A percentile compares a stretch with the other conserved stretches of the same genome.
These are phyloP conservation scores for Helicoverpa armigera DNA, from an alignment of 1,140 invertebrate species.

Conservation along the genomic window DNA sequence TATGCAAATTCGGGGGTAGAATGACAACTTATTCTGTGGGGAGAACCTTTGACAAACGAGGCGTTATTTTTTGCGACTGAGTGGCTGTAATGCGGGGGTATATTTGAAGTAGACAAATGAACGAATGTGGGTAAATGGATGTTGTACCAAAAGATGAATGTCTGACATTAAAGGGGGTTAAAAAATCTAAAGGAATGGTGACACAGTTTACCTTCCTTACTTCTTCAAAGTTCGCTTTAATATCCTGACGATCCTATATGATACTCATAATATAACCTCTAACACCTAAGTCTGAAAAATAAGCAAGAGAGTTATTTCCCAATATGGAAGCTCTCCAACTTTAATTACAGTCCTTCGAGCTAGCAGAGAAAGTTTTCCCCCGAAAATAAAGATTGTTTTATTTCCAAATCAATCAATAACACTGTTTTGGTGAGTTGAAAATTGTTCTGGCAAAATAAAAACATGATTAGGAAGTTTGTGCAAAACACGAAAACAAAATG, in stretches of 20 bases:
- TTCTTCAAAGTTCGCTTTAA: too few species aligned
- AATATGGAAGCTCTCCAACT: too few species aligned
- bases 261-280: too few species aligned
- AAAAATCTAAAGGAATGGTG: neutral
- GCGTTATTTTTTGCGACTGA: constrained; percentile 30
- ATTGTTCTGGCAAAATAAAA: constrained; percentile 15
- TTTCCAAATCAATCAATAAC: constrained; percentile 3
- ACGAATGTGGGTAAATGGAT: neutral
- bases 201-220: too few species aligned
- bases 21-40: constrained; percentile 26
- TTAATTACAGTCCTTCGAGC: too few species aligned
- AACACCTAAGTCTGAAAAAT: too few species aligned
- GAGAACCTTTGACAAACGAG: constrained; percentile 26
- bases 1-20: constrained; percentile 34
- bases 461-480: constrained; percentile 22
- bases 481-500: neutral
- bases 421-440: neutral
- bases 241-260: too few species aligned
- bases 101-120: constrained; percentile 3
- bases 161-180: neutral
- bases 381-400: neutral
- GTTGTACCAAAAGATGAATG: neutral
- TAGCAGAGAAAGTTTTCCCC: too few species aligned
- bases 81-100: neutral
- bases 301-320: too few species aligned